These are phyloP conservation scores for Palaemon carinicauda DNA, from an alignment of 1,140 invertebrate genomes.

Conservation along the genomic window DNA sequence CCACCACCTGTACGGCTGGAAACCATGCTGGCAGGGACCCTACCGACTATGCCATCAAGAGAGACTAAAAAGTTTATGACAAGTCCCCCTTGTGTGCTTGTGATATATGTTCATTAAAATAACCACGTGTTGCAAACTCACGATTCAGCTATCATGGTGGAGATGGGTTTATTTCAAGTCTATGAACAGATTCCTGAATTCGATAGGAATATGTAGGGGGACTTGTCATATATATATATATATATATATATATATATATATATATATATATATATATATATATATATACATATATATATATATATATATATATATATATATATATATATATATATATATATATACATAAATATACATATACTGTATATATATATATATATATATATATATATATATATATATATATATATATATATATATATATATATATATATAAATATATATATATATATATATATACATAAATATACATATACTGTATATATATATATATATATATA, in stretches of 20 bases:
- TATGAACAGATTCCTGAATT: no score
- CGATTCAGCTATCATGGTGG: no score
- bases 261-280: background rate
- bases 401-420: conserved; percentile 9
- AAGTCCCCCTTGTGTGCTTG: no score
- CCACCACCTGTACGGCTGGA: no score
- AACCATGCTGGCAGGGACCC: no score
- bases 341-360: background rate
- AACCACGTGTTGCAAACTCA: no score
- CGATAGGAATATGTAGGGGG: no score
- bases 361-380: no score
- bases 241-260: background rate
- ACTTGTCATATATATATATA: background rate
- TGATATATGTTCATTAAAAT: no score
- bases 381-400: background rate
- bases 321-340: background rate
- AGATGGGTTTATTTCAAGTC: no score
- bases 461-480: background rate
- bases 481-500: background rate
- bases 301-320: background rate
- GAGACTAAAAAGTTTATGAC: no score
- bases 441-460: background rate
- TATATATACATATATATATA: background rate
- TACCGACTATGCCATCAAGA: no score
- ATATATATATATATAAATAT: background rate